A percentile compares a stretch with the other conserved stretches of the same genome.
phyloP scores from a whole-genome alignment of 2,888 invertebrate genomes.

The Julus scandinavius region DNA sequence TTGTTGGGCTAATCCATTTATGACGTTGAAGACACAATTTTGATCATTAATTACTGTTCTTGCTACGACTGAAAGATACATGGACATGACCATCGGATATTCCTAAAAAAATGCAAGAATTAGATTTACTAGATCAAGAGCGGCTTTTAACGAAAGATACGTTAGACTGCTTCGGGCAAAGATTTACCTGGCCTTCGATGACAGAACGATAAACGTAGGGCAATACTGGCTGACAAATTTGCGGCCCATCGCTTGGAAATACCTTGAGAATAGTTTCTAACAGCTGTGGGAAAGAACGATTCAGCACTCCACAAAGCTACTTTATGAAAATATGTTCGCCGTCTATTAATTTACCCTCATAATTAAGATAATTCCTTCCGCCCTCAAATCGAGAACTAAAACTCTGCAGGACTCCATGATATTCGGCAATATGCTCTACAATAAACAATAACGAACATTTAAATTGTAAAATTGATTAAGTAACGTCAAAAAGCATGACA shows the following conservation, averaged over 20 bases:
- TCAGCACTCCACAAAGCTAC: neutral
- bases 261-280: slow-evolving; percentile 81
- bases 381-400: slow-evolving; percentile 80
- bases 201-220: slow-evolving; percentile 63
- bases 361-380: slow-evolving; percentile 78
- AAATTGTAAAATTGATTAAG: neutral
- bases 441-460: slow-evolving; percentile 55
- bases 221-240: slow-evolving; percentile 73
- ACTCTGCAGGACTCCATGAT: slow-evolving; percentile 78
- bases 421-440: slow-evolving; percentile 74
- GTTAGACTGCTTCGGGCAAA: neutral
- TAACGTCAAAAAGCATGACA: too few species aligned
- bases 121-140: slow-evolving; percentile 66
- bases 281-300: slow-evolving; percentile 64
- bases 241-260: slow-evolving; percentile 78
- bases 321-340: neutral
- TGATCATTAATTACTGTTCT: slow-evolving; percentile 73
- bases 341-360: slow-evolving; percentile 69
- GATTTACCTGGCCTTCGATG: slow-evolving; percentile 62
- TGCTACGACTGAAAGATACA: slow-evolving; percentile 81
- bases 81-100: slow-evolving; percentile 78
- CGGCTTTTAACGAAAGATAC: neutral
- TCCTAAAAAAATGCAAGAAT: slow-evolving; percentile 70
- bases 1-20: slow-evolving; percentile 63
- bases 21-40: slow-evolving; percentile 63